These are phyloP conservation scores for Zeus faber DNA, from an alignment of 2,113 vertebrate genomes.

Conservation along the genomic window DNA sequence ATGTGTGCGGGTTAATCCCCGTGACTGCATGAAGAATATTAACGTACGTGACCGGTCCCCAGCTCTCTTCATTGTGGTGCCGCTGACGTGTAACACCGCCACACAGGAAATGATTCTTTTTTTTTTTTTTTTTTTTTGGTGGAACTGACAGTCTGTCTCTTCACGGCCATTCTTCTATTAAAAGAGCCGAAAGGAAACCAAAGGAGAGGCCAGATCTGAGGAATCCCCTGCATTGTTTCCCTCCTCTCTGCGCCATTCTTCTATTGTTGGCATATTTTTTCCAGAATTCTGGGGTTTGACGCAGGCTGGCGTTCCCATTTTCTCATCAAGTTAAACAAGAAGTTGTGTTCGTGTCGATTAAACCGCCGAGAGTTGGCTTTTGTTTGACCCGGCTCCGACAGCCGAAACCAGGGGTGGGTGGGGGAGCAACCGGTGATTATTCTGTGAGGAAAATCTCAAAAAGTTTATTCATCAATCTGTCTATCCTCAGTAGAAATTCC, in stretches of 20 bases:
- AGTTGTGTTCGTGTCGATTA: too few species aligned
- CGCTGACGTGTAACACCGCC: conserved; percentile 18
- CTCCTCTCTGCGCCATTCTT: conserved; percentile 7
- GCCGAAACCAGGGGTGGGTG: too few species aligned
- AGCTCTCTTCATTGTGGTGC: conserved; percentile 34
- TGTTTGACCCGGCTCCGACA: too few species aligned
- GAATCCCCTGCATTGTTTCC: conserved; percentile 4
- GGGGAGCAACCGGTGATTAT: too few species aligned
- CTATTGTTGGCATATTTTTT: neutral
- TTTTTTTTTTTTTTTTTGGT: too few species aligned
- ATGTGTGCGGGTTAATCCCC: conserved; percentile 5
- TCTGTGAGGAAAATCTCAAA: too few species aligned
- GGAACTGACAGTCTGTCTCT: conserved; percentile 37
- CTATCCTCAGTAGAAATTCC: too few species aligned
- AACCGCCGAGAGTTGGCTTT: too few species aligned
- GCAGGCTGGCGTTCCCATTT: too few species aligned
- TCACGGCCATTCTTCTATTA: conserved; percentile 23
- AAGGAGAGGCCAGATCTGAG: conserved; percentile 1
- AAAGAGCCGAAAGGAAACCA: conserved; percentile 9
- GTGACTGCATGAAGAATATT: neutral
- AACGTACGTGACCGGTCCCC: conserved; percentile 40
- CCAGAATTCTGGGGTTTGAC: too few species aligned
- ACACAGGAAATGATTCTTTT: conserved; percentile 43
- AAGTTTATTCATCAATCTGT: too few species aligned
- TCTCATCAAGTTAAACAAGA: too few species aligned